Evolutionary conservation across 1,140 invertebrate species (phyloP).

Genomic region (Parasteatoda tepidariorum): DNA sequence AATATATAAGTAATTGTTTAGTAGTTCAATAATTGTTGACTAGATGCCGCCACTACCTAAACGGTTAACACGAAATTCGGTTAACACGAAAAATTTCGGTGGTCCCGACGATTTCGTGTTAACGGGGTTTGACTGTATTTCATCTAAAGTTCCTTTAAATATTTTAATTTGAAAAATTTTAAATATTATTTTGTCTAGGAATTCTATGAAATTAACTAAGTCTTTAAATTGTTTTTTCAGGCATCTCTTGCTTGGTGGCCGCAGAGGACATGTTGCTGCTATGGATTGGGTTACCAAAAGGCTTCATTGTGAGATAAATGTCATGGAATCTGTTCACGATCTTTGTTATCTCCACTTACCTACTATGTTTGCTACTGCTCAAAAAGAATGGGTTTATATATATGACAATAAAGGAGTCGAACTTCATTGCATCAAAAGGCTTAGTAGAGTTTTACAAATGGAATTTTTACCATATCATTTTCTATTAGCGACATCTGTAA

Average conservation of each 20-base stretch:
- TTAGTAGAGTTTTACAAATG: conserved; percentile 83
- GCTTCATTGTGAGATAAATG: conserved; percentile 95
- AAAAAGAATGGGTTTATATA: conserved; percentile 96
- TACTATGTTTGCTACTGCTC: conserved; percentile 97
- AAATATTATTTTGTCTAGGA: too few relatives aligned
- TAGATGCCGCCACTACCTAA: too few relatives aligned
- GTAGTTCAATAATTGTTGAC: too few relatives aligned
- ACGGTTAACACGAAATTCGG: too few relatives aligned
- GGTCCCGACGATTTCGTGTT: too few relatives aligned
- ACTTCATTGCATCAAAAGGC: conserved; percentile 91
- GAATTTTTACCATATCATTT: conserved; percentile 99
- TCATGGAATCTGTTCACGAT: conserved; percentile 95
- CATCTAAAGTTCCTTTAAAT: too few relatives aligned
- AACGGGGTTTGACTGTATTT: too few relatives aligned
- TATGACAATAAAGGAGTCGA: conserved; percentile 98
- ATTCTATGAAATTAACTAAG: too few relatives aligned
- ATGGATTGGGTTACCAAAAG: conserved; percentile 98
- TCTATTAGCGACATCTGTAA: conserved; percentile 85
- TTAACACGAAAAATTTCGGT: too few relatives aligned
- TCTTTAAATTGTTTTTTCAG: conserved; percentile 30
- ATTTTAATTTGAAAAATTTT: too few relatives aligned
- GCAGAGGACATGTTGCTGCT: conserved; percentile 91
- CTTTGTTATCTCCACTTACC: conserved; percentile 87
- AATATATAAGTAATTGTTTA: too few relatives aligned
- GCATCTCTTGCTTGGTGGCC: conserved; percentile 81